Evolutionary conservation across 2,113 vertebrate genomes (phyloP), one percentile per base, ranked within the genome.

Genomic region (Ardeotis arabs): DNA sequence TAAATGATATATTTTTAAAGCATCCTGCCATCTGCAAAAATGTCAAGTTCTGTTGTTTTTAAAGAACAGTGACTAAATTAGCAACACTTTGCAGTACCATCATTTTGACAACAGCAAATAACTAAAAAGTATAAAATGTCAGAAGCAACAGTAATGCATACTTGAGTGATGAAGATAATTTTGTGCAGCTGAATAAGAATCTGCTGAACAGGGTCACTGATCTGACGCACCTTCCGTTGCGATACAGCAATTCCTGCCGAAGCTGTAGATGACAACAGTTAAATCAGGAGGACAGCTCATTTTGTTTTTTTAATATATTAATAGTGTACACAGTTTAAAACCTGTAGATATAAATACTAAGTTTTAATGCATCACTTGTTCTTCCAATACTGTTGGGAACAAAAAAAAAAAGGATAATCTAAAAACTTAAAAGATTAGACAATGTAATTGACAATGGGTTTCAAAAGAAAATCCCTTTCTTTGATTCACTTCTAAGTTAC

Each of bases 161-260:
- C 99, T 97, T 99, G 99, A 62, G 98, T 98, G 96, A 99, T 98
- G 89, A 98, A 99, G 93, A 99, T 97, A 87, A 99, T 98, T 98
- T 99, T 99, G 96, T 99, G 99, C 86, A 99, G 98, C 95, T 99
- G 99, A 91, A 98, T 93, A 55, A 99, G 97, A 84, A 99, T 98
- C 96, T 98, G 98, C 96, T 99, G 98, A 93, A 99, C 98, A 45
- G 99, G 99, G 95, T 99, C 99, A 41, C 98, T 98, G 76, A 99
- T 99, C 97, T 99, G 98, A 28, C 96, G 94, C 39, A 99, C 98
- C 92, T 99, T 99, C 95, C 98, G 98, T 91, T 99, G 99, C 56
- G 99, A 99, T n/a, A 99, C 98, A 55, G 98, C 98, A 88, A 99
- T 98, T 84, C 98, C 99, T 67, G 98, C 97, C 6, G 96, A 98